Evolutionary conservation across 2,888 invertebrate genomes (phyloP).

Genomic region (Agrotis clavis): DNA sequence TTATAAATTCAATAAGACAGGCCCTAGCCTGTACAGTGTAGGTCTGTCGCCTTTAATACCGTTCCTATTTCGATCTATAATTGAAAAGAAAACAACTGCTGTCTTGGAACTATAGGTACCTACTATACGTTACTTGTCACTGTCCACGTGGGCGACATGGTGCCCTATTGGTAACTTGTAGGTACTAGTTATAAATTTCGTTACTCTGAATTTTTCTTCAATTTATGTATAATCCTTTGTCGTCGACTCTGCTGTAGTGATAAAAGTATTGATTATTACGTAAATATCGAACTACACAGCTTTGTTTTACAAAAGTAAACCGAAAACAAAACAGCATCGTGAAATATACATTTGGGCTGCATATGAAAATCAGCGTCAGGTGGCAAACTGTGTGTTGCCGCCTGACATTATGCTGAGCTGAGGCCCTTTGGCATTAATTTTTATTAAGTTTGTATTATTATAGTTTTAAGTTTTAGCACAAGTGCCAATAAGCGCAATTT

Average conservation of each 20-base stretch:
- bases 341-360: too few relatives aligned
- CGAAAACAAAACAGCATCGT: not conserved
- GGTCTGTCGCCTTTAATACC: constrained; percentile 19
- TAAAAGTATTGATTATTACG: not conserved
- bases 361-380: too few relatives aligned
- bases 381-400: too few relatives aligned
- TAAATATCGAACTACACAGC: not conserved
- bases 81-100: constrained; percentile 39
- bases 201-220: not conserved
- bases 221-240: not conserved
- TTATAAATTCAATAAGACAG: constrained; percentile 51
- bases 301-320: not conserved
- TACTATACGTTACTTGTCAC: not conserved
- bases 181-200: too few relatives aligned
- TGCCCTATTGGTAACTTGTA: constrained; percentile 17
- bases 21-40: constrained; percentile 1
- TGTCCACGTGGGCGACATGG: constrained; percentile 1
- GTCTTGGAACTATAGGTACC: not conserved
- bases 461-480: too few relatives aligned
- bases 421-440: too few relatives aligned
- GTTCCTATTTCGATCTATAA: constrained; percentile 26
- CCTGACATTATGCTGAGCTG: too few relatives aligned
- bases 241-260: not conserved
- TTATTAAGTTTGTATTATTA: too few relatives aligned
- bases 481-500: too few relatives aligned